Percentiles rank a stretch among this genome's conserved stretches.
Conservation (phyloP, 2,797 vertebrate species). For the Coluber constrictor region DNA sequence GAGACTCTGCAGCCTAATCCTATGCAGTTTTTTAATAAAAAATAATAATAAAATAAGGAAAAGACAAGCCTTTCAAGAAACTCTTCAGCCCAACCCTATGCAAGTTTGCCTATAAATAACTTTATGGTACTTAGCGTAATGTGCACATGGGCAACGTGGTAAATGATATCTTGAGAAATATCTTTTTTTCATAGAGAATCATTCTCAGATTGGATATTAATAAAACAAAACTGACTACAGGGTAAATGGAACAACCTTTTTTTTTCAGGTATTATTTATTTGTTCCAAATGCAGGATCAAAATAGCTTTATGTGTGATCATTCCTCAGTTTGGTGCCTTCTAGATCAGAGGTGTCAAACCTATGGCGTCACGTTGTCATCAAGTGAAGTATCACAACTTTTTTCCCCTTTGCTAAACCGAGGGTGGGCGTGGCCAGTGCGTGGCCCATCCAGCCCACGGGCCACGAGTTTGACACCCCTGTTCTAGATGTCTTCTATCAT, state of each 20-base stretch:
- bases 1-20: neutral
- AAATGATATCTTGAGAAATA: neutral
- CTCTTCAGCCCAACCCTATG: neutral
- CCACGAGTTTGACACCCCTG: too few relatives aligned
- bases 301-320: neutral
- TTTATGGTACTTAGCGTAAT: neutral
- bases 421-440: too few relatives aligned
- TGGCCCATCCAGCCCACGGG: too few relatives aligned
- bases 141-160: neutral
- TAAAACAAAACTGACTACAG: neutral
- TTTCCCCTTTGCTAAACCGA: too few relatives aligned
- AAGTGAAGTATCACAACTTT: too few relatives aligned
- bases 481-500: neutral
- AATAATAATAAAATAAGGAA: neutral
- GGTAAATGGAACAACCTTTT: neutral
- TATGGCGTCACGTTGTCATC: too few relatives aligned
- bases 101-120: neutral
- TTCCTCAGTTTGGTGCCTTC: neutral
- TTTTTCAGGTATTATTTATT: neutral
- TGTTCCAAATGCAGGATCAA: neutral
- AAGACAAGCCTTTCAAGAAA: neutral
- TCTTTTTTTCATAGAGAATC: neutral
- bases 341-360: neutral
- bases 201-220: neutral
- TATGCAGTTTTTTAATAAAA: neutral